Evolutionary conservation across 1,140 invertebrate genomes (phyloP).

Genomic region (Conus ventricosus): DNA sequence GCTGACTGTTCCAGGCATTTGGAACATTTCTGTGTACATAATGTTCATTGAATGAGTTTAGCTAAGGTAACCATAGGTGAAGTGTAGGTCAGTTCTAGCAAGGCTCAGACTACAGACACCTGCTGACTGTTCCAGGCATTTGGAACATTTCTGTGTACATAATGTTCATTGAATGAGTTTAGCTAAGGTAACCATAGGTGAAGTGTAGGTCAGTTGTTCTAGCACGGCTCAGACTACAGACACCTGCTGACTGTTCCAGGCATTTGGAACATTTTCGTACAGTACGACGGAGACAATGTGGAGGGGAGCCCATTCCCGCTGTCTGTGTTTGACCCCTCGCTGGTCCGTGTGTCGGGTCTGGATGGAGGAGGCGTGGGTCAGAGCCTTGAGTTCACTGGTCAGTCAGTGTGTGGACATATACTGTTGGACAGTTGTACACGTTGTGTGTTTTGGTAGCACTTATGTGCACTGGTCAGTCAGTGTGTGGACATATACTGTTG

Average conservation of each 20-base stretch:
- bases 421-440: neutral
- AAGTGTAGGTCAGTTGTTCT: too few species aligned
- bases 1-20: too few species aligned
- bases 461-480: constrained; percentile 50
- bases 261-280: constrained; percentile 87
- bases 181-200: too few species aligned
- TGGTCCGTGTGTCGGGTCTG: constrained; percentile 68
- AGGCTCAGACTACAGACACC: too few species aligned
- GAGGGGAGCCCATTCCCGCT: constrained; percentile 81
- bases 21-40: too few species aligned
- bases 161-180: too few species aligned
- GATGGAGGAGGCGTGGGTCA: constrained; percentile 73
- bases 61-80: too few species aligned
- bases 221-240: neutral
- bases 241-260: neutral
- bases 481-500: too few species aligned
- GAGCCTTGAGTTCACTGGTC: constrained; percentile 69
- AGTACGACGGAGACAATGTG: constrained; percentile 96
- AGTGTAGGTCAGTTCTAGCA: too few species aligned
- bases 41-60: too few species aligned
- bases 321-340: constrained; percentile 71
- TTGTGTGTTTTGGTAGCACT: neutral
- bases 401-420: constrained; percentile 18
- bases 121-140: too few species aligned
- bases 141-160: too few species aligned